Conservation (phyloP, 2,797 vertebrate genomes). For the Danio aesculapii region DNA sequence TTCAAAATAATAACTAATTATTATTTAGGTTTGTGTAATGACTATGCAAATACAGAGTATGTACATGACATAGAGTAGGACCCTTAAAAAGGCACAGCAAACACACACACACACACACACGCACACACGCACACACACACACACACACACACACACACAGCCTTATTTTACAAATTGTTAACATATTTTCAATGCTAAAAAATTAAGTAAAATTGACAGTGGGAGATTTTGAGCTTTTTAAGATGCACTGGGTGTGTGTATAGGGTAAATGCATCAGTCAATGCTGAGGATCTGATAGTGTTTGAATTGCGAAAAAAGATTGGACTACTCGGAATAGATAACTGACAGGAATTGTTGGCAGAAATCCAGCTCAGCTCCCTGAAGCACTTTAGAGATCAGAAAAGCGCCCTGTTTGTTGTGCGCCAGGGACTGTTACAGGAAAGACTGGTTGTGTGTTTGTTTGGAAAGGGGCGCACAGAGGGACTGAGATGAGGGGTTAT, state of each 20-base stretch:
- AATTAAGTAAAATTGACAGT: no score
- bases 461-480: not conserved
- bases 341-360: slow-evolving; percentile 52
- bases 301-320: slow-evolving; percentile 17
- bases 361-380: slow-evolving; percentile 20
- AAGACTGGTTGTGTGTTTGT: slow-evolving; percentile 48
- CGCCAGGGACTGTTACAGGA: slow-evolving; percentile 36
- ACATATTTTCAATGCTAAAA: no score
- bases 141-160: no score
- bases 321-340: slow-evolving; percentile 34
- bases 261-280: slow-evolving; percentile 5
- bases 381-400: slow-evolving; percentile 9
- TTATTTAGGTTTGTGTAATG: no score
- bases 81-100: no score
- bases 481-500: slow-evolving; percentile 1
- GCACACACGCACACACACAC: no score
- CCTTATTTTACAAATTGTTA: no score
- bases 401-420: slow-evolving; percentile 22
- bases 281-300: not conserved
- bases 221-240: no score
- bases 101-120: no score
- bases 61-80: no score
- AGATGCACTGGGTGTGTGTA: not conserved
- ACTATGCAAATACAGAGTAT: no score
- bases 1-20: no score